A percentile compares a stretch with the other conserved stretches of the same genome.
These are phyloP conservation scores for Philereme vetulata DNA, from an alignment of 2,888 invertebrate species.

Conservation along the genomic window DNA sequence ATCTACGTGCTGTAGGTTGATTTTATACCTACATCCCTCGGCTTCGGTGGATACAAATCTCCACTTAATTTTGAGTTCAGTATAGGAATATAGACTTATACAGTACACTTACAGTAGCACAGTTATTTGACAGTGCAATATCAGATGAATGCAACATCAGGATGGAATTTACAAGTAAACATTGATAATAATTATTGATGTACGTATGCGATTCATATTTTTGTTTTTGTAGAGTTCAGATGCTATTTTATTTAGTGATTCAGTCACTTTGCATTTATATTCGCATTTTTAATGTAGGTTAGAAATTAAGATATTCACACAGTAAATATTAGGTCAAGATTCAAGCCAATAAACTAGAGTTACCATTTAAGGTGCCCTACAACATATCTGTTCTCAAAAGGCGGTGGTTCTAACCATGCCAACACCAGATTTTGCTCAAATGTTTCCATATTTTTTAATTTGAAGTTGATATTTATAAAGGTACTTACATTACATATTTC, in stretches of 20 bases:
- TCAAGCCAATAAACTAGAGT: too few relatives aligned
- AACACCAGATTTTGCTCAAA: too few relatives aligned
- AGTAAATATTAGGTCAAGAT: constrained; percentile 15
- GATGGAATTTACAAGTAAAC: constrained; percentile 39
- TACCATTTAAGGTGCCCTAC: too few relatives aligned
- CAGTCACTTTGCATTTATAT: constrained; percentile 24
- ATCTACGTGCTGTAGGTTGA: too few relatives aligned
- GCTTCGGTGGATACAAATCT: not conserved
- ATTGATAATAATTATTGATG: constrained; percentile 37
- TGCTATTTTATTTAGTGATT: constrained; percentile 18
- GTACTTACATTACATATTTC: too few relatives aligned
- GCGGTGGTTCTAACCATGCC: too few relatives aligned
- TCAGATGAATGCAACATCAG: constrained; percentile 27
- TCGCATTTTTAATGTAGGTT: constrained; percentile 15
- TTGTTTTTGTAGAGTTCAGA: constrained; percentile 12
- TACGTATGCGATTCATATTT: constrained; percentile 9
- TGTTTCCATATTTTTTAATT: too few relatives aligned
- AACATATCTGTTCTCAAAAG: too few relatives aligned
- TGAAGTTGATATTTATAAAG: too few relatives aligned
- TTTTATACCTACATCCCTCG: too few relatives aligned
- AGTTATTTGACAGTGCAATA: constrained; percentile 10
- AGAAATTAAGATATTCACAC: constrained; percentile 5
- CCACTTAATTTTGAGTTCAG: not conserved
- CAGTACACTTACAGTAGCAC: too few relatives aligned
- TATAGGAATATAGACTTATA: too few relatives aligned